A percentile compares a stretch with the other conserved stretches of the same genome.
phyloP scores from a whole-genome alignment of 2,888 invertebrate genomes.

The Venustoraphidia nigricollis region DNA sequence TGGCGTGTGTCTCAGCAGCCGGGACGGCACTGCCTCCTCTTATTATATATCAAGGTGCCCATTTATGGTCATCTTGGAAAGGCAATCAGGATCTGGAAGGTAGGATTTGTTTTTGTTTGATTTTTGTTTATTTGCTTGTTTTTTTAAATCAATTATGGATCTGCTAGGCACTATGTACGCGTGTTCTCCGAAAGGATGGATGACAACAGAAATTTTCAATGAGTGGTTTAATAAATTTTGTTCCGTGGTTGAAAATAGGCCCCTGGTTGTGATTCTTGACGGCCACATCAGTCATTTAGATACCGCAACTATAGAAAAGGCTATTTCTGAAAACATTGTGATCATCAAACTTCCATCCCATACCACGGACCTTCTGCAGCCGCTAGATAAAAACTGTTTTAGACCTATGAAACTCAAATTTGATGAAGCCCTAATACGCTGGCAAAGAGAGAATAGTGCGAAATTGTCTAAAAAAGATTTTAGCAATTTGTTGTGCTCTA shows the following conservation, averaged over 20 bases:
- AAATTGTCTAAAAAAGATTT: slow-evolving; percentile 7
- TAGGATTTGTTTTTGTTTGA: too few relatives aligned
- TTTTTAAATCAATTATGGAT: neutral
- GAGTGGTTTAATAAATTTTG: too few relatives aligned
- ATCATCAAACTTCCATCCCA: neutral
- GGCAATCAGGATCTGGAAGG: too few relatives aligned
- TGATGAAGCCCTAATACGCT: slow-evolving; percentile 4
- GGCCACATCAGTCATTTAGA: too few relatives aligned
- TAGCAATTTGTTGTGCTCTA: slow-evolving; percentile 6
- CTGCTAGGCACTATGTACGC: neutral
- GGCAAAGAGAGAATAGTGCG: slow-evolving; percentile 7
- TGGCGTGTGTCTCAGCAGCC: neutral
- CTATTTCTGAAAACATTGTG: too few relatives aligned
- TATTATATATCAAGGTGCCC: slow-evolving; percentile 7
- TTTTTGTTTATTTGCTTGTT: neutral
- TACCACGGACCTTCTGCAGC: slow-evolving; percentile 8
- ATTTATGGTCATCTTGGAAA: slow-evolving; percentile 1
- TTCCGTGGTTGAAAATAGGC: too few relatives aligned
- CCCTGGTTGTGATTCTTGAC: too few relatives aligned
- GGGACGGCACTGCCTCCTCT: slow-evolving; percentile 8
- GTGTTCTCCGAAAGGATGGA: too few relatives aligned
- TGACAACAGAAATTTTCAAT: too few relatives aligned
- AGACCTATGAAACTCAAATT: slow-evolving; percentile 8
- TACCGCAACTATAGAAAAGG: too few relatives aligned
- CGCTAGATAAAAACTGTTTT: slow-evolving; percentile 7